A percentile compares a stretch with the other conserved stretches of the same genome.
Evolutionary conservation across 2,797 vertebrate species (phyloP).

Genomic region (Thripadectes ignobilis): DNA sequence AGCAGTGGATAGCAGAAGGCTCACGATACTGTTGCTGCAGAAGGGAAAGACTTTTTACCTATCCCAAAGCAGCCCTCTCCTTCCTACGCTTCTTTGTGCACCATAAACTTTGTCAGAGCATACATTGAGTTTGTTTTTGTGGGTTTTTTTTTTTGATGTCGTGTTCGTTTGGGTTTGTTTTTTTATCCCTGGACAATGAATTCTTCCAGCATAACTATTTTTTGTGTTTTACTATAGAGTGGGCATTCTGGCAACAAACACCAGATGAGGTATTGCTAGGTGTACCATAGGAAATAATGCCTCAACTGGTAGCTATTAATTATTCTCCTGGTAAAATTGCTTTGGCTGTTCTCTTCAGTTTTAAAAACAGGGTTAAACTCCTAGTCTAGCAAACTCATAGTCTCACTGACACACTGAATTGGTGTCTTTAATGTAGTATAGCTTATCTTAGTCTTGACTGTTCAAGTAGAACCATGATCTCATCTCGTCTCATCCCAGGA

Average conservation of each 20-base stretch:
- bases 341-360: neutral
- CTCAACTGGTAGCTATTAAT: neutral
- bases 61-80: neutral
- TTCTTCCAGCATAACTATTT: neutral
- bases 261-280: neutral
- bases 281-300: neutral
- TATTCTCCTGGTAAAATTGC: neutral
- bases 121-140: neutral
- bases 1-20: neutral
- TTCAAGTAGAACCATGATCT: neutral
- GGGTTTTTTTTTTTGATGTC: neutral
- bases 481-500: neutral
- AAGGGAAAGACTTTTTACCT: neutral
- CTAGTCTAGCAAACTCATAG: neutral
- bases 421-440: neutral
- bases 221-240: neutral
- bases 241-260: neutral
- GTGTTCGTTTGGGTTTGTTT: neutral
- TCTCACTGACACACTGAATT: neutral
- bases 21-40: neutral
- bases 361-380: neutral
- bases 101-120: neutral
- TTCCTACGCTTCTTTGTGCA: accelerated
- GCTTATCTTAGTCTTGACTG: neutral
- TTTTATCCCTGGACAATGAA: neutral